These are phyloP conservation scores for Campylorhamphus procurvoides DNA, from an alignment of 2,113 vertebrate genomes.

Conservation along the genomic window DNA sequence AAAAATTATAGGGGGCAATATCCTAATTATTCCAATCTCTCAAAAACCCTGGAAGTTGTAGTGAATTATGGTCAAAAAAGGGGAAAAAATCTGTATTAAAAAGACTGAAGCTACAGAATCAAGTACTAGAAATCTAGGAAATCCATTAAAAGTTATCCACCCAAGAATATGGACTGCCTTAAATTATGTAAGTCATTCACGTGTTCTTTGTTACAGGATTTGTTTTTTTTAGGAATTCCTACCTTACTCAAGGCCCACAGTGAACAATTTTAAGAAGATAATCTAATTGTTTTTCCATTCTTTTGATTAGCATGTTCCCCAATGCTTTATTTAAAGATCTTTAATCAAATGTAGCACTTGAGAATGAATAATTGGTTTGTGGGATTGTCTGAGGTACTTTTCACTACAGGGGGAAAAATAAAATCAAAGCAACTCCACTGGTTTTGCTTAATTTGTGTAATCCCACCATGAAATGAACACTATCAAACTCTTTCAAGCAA, in stretches of 20 bases:
- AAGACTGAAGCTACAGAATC: not conserved
- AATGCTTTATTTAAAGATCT: not conserved
- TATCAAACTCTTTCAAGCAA: not conserved
- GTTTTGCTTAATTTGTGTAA: not conserved
- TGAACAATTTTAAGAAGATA: not conserved
- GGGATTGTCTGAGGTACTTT: not conserved
- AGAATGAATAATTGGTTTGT: not conserved
- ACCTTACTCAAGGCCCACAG: not conserved
- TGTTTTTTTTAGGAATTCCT: not conserved
- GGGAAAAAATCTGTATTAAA: not conserved
- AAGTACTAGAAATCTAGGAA: not conserved
- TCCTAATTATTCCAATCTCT: not conserved
- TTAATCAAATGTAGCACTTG: slow-evolving; percentile 15
- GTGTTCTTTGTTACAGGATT: not conserved
- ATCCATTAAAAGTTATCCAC: not conserved
- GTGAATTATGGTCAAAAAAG: not conserved
- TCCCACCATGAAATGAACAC: not conserved
- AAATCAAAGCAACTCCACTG: not conserved
- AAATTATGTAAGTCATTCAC: not conserved
- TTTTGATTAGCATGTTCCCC: not conserved
- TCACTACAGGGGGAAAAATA: not conserved
- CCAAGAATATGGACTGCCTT: not conserved
- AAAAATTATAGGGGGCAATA: not conserved
- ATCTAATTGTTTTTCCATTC: not conserved
- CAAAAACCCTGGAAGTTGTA: not conserved